A percentile compares a stretch with the other conserved stretches of the same genome.
phyloP scores from a whole-genome alignment of 2,888 invertebrate genomes.

The Psylliodes chrysocephalus region DNA sequence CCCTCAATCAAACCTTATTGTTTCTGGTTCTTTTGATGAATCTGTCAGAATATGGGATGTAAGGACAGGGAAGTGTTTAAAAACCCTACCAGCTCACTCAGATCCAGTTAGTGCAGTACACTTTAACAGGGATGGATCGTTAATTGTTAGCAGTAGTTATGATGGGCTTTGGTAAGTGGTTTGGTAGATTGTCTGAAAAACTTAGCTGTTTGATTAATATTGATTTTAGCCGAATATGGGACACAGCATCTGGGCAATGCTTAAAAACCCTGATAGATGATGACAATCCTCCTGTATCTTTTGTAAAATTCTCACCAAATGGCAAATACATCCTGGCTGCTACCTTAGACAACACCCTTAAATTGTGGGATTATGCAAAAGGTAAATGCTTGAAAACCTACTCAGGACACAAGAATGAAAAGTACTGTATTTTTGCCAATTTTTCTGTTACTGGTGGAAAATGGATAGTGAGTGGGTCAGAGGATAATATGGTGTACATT shows the following conservation, averaged over 20 bases:
- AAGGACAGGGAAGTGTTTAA: conserved; percentile 95
- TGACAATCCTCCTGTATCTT: conserved; percentile 99
- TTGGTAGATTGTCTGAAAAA: background rate
- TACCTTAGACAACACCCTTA: conserved; percentile 97
- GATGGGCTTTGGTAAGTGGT: conserved; percentile 90
- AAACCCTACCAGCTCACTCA: conserved; percentile 98
- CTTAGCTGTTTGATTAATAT: conserved; percentile 39
- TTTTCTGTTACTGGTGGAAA: conserved; percentile 99
- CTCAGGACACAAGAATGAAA: conserved; percentile 98
- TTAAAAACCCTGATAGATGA: conserved; percentile 99
- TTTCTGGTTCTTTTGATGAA: conserved; percentile 99
- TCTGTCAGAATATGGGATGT: conserved; percentile 99
- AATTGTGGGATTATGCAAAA: conserved; percentile 99
- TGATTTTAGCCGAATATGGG: conserved; percentile 93
- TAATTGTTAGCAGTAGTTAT: conserved; percentile 98
- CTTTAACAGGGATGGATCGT: conserved; percentile 97
- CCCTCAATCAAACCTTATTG: conserved; percentile 98
- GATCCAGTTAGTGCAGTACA: conserved; percentile 99
- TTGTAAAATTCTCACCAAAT: conserved; percentile 99
- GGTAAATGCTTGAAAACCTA: conserved; percentile 99
- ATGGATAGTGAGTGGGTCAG: conserved; percentile 99
- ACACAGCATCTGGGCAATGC: conserved; percentile 98
- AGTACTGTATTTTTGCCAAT: conserved; percentile 99
- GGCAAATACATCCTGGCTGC: conserved; percentile 99
- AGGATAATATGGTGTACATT: conserved; percentile 98